Conservation (phyloP, 1,140 invertebrate genomes). For the Drosophila watanabei region DNA sequence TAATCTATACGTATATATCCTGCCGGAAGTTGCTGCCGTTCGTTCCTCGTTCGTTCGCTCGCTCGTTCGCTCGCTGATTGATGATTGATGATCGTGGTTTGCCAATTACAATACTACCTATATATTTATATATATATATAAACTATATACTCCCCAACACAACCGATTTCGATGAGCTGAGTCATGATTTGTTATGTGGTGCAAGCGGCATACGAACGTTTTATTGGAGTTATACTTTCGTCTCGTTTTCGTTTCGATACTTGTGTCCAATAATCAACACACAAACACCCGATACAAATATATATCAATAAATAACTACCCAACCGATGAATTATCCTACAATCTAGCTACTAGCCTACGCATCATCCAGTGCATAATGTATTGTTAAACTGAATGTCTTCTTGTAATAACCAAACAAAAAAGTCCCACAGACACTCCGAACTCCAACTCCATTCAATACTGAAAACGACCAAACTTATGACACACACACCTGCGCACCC, state of each 20-base stretch:
- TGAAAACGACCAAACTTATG: conserved; percentile 8
- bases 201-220: conserved; percentile 79
- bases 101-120: conserved; percentile 74
- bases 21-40: conserved; percentile 68
- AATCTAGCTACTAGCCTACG: conserved; percentile 75
- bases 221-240: conserved; percentile 66
- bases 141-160: conserved; percentile 48
- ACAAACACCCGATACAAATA: conserved; percentile 27
- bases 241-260: conserved; percentile 67
- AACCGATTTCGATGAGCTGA: conserved; percentile 67
- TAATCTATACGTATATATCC: conserved; percentile 55
- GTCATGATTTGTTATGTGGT: conserved; percentile 83
- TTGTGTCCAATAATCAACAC: conserved; percentile 64
- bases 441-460: conserved; percentile 19
- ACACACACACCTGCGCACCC: conserved; percentile 16
- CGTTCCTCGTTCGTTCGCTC: conserved; percentile 72
- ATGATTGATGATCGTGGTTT: conserved; percentile 82
- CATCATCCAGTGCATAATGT: conserved; percentile 83
- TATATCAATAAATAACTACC: conserved; percentile 48
- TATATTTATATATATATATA: conserved; percentile 36
- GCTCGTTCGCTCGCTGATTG: conserved; percentile 73
- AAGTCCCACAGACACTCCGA: conserved; percentile 44
- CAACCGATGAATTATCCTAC: conserved; percentile 42
- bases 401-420: conserved; percentile 70
- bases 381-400: conserved; percentile 79